Conservation (phyloP, 2,113 vertebrate genomes). For the Anseranas semipalmata region DNA sequence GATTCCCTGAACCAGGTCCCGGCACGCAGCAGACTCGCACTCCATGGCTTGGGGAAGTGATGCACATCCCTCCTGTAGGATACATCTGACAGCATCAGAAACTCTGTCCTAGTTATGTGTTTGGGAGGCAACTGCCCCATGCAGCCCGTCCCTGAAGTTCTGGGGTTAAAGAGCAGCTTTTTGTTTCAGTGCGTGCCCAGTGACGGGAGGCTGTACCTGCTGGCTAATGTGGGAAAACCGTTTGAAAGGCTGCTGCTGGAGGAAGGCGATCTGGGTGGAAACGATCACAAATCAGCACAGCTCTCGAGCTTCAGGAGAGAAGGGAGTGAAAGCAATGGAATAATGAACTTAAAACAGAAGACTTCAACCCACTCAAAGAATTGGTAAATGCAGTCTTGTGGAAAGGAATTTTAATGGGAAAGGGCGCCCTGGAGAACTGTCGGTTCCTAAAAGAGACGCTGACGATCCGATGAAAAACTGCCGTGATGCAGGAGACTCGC, state of each 20-base stretch:
- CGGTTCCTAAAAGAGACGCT: background rate
- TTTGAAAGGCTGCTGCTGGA: background rate
- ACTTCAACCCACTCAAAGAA: constrained; percentile 30
- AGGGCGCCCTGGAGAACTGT: constrained; percentile 19
- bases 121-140: background rate
- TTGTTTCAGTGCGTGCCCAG: background rate
- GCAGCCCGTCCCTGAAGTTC: background rate
- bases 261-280: background rate
- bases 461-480: background rate
- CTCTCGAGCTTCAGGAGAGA: background rate
- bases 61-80: background rate
- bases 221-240: constrained; percentile 1
- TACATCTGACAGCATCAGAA: background rate
- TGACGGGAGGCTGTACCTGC: background rate
- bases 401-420: constrained; percentile 74
- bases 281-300: constrained; percentile 11
- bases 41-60: fast-evolving
- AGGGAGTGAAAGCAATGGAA: background rate
- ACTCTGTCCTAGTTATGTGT: background rate
- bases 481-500: background rate
- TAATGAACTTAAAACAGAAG: constrained; percentile 53
- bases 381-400: constrained; percentile 69
- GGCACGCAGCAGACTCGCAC: fast-evolving
- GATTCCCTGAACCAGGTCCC: background rate
- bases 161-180: background rate